Evolutionary conservation across 2,797 vertebrate species (phyloP).

Genomic region (Myiotriccus ornatus): DNA sequence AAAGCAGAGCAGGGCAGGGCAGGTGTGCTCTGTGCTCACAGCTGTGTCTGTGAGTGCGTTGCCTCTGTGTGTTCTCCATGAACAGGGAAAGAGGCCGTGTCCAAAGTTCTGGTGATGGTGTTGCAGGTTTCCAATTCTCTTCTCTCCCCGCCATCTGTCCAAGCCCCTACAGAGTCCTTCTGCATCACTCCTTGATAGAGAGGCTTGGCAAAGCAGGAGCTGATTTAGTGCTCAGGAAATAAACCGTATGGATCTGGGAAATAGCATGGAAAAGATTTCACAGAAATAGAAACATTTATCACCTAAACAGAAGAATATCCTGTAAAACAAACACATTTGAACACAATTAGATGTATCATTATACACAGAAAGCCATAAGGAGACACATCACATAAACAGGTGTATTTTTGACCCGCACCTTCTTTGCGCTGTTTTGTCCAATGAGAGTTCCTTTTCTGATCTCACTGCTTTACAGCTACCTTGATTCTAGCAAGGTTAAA

Average conservation of each 20-base stretch:
- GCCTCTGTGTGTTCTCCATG: neutral
- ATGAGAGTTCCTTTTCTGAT: neutral
- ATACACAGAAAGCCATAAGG: neutral
- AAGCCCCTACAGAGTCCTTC: neutral
- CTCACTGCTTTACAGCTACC: neutral
- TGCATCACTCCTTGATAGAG: neutral
- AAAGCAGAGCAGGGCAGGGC: neutral
- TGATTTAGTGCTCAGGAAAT: neutral
- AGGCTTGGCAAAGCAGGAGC: neutral
- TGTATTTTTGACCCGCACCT: neutral
- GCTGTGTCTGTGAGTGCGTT: fast-evolving
- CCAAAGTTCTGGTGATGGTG: neutral
- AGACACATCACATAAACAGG: neutral
- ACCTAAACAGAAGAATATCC: neutral
- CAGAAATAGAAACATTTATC: neutral
- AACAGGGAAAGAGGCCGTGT: neutral
- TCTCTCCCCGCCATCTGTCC: neutral
- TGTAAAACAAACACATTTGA: neutral
- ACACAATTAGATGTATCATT: neutral
- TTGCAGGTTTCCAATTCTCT: neutral
- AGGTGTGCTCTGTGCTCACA: neutral
- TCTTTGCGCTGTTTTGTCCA: neutral
- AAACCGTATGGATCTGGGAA: neutral
- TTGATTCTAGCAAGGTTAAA: neutral
- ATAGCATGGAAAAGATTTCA: neutral